These are phyloP conservation scores for Globia sparganii DNA, from an alignment of 2,888 invertebrate species.

Conservation along the genomic window DNA sequence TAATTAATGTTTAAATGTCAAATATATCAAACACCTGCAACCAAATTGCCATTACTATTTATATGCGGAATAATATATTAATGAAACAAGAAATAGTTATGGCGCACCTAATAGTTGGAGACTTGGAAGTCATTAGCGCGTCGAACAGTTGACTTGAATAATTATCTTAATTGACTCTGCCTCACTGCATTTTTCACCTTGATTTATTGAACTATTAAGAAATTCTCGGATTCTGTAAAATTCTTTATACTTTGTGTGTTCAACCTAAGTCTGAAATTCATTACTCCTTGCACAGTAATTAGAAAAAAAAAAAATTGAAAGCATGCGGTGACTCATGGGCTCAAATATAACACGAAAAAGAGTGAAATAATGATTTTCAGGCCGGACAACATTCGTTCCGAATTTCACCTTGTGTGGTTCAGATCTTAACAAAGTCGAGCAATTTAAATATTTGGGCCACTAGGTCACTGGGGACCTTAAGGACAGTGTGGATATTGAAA, in stretches of 20 bases:
- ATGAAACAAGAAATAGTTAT: conserved; percentile 30
- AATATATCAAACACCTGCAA: conserved; percentile 54
- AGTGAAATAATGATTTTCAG: too few relatives aligned
- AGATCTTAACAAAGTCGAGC: too few relatives aligned
- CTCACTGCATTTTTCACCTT: conserved; percentile 47
- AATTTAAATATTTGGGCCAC: too few relatives aligned
- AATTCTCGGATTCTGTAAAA: conserved; percentile 14
- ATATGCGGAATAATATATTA: conserved; percentile 40
- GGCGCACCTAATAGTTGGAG: conserved; percentile 40
- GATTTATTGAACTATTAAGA: conserved; percentile 42
- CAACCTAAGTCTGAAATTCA: neutral
- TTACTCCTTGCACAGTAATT: neutral
- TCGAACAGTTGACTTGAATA: conserved; percentile 36
- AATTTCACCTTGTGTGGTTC: too few relatives aligned
- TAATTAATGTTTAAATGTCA: conserved; percentile 43
- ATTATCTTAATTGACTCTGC: conserved; percentile 52
- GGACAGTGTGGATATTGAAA: too few relatives aligned
- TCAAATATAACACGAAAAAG: too few relatives aligned
- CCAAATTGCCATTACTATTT: conserved; percentile 40
- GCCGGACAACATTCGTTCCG: too few relatives aligned
- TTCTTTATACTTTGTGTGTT: neutral
- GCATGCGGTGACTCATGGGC: too few relatives aligned
- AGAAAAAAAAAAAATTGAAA: too few relatives aligned
- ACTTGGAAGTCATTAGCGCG: conserved; percentile 53
- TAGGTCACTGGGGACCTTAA: too few relatives aligned